Percentiles rank a stretch among this genome's conserved stretches.
Conservation (phyloP, 2,113 vertebrate genomes). For the Sander vitreus region DNA sequence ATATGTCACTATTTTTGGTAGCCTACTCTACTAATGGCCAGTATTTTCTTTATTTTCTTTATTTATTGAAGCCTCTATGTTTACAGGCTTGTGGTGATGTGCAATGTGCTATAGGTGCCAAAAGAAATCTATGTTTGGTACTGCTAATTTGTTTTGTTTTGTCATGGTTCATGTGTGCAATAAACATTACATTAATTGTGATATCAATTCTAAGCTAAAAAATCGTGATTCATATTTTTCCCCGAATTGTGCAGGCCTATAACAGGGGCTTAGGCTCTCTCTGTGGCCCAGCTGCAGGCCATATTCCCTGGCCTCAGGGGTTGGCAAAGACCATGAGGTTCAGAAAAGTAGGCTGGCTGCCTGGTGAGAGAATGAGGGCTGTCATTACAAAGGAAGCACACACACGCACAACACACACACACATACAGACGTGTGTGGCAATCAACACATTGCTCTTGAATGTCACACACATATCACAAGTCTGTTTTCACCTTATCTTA, state of each 20-base stretch:
- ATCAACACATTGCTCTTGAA: conserved; percentile 14
- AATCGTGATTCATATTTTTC: too few relatives aligned
- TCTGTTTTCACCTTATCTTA: conserved; percentile 30
- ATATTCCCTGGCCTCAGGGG: conserved; percentile 41
- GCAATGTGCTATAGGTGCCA: too few relatives aligned
- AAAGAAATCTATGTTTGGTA: too few relatives aligned
- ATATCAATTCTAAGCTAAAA: too few relatives aligned
- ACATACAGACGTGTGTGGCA: conserved; percentile 10
- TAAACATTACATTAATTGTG: too few relatives aligned
- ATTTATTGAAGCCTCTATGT: too few relatives aligned
- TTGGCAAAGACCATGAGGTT: conserved; percentile 64
- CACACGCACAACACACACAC: conserved; percentile 30
- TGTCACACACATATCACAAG: not conserved
- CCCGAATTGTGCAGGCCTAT: not conserved
- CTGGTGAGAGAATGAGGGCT: conserved; percentile 58
- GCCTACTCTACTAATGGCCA: too few relatives aligned
- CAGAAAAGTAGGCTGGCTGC: conserved; percentile 56
- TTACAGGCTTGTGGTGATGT: too few relatives aligned
- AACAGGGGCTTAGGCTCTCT: conserved; percentile 15
- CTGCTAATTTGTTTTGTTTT: too few relatives aligned
- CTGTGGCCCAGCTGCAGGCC: conserved; percentile 59
- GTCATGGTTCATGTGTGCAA: too few relatives aligned
- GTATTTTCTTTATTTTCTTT: too few relatives aligned
- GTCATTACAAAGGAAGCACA: conserved; percentile 67
- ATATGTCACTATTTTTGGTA: too few relatives aligned